Evolutionary conservation across 2,113 vertebrate genomes (phyloP).

Genomic region (Microcebus tavaratra): DNA sequence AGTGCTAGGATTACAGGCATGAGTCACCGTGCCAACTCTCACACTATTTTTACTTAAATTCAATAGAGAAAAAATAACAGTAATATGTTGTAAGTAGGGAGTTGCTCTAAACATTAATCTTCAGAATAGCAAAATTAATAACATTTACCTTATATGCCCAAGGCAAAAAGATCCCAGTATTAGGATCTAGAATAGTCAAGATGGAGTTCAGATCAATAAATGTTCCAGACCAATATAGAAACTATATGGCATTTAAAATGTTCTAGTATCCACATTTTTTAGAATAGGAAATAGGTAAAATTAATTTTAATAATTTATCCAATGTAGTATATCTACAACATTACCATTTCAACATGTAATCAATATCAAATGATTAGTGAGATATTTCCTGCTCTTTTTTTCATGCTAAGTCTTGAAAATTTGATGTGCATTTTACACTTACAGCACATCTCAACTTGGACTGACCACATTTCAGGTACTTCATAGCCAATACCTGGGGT

Average conservation of each 20-base stretch:
- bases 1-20: too few species aligned
- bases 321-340: neutral
- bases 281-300: neutral
- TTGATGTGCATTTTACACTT: neutral
- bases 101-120: neutral
- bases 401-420: neutral
- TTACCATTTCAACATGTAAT: neutral
- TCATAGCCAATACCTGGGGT: neutral
- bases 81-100: neutral
- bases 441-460: neutral
- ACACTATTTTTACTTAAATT: neutral
- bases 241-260: neutral
- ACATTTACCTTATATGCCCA: neutral
- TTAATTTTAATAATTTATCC: neutral
- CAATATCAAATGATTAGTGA: neutral
- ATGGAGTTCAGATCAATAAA: constrained; percentile 7
- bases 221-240: neutral
- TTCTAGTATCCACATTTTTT: neutral
- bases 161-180: neutral
- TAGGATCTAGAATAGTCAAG: neutral
- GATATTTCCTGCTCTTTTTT: neutral
- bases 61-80: neutral
- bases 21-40: neutral
- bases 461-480: neutral
- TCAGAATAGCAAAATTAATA: neutral